These are phyloP conservation scores for Protodeltote pygarga DNA, from an alignment of 2,888 invertebrate species.

Conservation along the genomic window DNA sequence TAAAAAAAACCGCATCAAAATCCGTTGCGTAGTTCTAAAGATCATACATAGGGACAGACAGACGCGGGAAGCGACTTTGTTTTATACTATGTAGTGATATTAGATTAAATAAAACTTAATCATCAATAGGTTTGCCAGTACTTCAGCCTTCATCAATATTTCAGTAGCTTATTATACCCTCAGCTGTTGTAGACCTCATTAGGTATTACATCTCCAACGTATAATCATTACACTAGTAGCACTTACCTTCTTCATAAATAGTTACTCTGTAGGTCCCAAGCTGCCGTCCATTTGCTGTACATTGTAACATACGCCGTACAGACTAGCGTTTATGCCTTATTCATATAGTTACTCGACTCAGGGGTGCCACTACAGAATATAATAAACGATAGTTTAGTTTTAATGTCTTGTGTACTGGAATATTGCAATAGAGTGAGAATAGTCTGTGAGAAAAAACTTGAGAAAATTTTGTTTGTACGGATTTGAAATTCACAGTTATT, in stretches of 20 bases:
- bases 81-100: no score
- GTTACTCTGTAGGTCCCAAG: constrained; percentile 30
- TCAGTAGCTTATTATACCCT: no score
- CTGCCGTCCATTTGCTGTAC: constrained; percentile 52
- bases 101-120: no score
- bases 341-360: constrained; percentile 57
- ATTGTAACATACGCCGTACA: constrained; percentile 51
- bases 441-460: neutral
- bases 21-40: no score
- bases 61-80: no score
- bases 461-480: neutral
- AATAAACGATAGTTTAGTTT: constrained; percentile 19
- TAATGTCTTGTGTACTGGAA: constrained; percentile 17
- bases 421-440: constrained; percentile 18
- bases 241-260: constrained; percentile 26
- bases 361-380: constrained; percentile 46
- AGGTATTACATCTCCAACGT: constrained; percentile 3
- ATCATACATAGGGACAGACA: no score
- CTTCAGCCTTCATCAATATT: no score
- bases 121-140: no score
- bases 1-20: no score
- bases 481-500: neutral
- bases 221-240: constrained; percentile 25
- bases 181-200: constrained; percentile 4
- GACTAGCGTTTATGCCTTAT: constrained; percentile 68